These are phyloP conservation scores for Sapajus apella DNA, from an alignment of 2,113 vertebrate species.

Conservation along the genomic window DNA sequence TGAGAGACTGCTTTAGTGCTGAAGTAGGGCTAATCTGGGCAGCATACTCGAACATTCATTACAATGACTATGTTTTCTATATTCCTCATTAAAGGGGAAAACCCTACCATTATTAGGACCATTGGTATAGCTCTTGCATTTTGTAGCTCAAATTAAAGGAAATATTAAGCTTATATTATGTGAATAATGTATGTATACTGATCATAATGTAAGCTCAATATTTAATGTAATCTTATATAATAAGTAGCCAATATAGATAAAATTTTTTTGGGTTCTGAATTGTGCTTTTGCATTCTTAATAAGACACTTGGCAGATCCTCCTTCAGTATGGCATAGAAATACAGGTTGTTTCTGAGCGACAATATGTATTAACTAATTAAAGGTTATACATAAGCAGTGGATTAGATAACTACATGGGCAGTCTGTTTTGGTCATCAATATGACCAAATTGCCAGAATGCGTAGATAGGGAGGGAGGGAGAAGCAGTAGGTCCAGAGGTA, in stretches of 20 bases:
- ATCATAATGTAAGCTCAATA: too few relatives aligned
- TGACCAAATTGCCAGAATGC: neutral
- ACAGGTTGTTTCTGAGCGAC: neutral
- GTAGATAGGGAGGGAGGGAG: neutral
- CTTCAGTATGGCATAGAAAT: neutral
- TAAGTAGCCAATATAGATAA: neutral
- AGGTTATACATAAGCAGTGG: neutral
- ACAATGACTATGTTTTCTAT: neutral
- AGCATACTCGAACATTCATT: neutral
- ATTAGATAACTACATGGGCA: neutral
- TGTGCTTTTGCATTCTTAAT: neutral
- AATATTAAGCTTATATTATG: neutral
- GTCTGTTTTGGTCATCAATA: neutral
- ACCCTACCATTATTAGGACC: neutral
- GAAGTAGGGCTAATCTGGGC: neutral
- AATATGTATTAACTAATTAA: neutral
- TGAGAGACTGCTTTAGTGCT: neutral
- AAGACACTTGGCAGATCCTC: neutral
- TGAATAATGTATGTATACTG: neutral
- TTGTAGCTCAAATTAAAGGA: neutral
- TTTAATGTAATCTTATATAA: too few relatives aligned
- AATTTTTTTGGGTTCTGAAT: conserved; percentile 4
- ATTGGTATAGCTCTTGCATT: neutral
- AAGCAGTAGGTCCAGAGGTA: neutral
- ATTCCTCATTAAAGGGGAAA: neutral